A percentile compares a stretch with the other conserved stretches of the same genome.
These are phyloP conservation scores for Heliconius eleuchia DNA, from an alignment of 1,140 invertebrate genomes.

Conservation along the genomic window DNA sequence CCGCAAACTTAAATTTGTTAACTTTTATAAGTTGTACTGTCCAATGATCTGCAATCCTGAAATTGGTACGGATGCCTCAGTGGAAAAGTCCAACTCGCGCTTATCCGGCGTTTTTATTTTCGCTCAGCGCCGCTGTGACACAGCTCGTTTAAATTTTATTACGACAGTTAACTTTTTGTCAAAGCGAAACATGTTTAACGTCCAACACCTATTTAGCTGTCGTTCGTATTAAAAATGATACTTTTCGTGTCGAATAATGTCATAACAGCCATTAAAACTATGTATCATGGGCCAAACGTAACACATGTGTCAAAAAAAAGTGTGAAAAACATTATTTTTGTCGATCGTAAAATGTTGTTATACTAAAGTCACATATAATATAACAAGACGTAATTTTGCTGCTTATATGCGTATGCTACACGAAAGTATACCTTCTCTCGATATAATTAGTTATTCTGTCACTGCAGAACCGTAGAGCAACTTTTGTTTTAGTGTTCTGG, in stretches of 20 bases:
- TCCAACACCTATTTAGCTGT: constrained; percentile 44
- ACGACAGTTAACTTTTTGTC: constrained; percentile 74
- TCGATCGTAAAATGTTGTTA: constrained; percentile 69
- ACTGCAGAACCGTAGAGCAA: constrained; percentile 20
- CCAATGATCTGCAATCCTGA: too few relatives aligned
- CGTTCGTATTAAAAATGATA: constrained; percentile 70
- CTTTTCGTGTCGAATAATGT: constrained; percentile 66
- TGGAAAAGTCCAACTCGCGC: too few relatives aligned
- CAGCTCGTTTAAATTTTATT: constrained; percentile 67
- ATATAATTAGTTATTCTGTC: constrained; percentile 10
- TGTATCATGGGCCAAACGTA: constrained; percentile 48
- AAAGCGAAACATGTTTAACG: constrained; percentile 64
- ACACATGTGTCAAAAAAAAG: constrained; percentile 64
- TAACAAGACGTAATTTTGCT: constrained; percentile 47
- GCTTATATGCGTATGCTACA: constrained; percentile 17
- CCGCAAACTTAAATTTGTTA: too few relatives aligned
- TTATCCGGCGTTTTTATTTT: constrained; percentile 43
- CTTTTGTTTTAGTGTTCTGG: constrained; percentile 52
- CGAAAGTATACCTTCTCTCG: constrained; percentile 36
- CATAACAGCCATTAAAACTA: constrained; percentile 68
- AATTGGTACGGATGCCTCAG: too few relatives aligned
- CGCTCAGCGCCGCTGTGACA: constrained; percentile 57
- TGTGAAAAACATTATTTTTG: constrained; percentile 70
- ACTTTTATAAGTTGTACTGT: too few relatives aligned
- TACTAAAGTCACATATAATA: constrained; percentile 69